Evolutionary conservation across 1,140 invertebrate genomes (phyloP), one percentile per base, ranked within the genome.

Genomic region (Subanguina moxae): DNA sequence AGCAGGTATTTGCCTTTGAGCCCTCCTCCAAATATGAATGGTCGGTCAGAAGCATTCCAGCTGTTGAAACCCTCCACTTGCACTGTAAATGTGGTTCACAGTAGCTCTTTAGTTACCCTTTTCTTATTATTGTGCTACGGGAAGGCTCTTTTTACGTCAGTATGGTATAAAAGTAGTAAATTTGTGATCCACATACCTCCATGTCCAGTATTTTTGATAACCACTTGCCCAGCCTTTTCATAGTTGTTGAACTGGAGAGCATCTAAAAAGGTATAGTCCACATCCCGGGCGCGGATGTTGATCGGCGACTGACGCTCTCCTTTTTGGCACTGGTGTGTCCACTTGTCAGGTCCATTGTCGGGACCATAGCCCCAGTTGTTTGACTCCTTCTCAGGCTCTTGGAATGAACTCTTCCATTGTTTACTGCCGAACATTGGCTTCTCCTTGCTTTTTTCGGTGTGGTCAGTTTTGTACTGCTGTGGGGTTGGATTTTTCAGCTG

Each of bases 1-100:
- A 94, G 91, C 38, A 87, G 83, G 77, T 92, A 94, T 68, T 86
- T 87, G 1, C 86, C 86, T 0, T 86, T 86, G 0, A 90, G 84
- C 7, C 91, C 84, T 0, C 90, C 90, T 0, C 90, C 90, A 30
- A 66, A 78, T 57, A 82, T 80, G 59, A 67, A 82, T 11, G 80
- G 80, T 57, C 77, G 81, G 17, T 76, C 68, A 17, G 65, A 28
- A 25, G 38, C 64, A 13, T 65, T 64, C 80, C 80, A 82, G n/a
- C 67, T 65, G 13, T 74, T 74, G 58, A 82, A 82, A n/a, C 80
- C 80, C 48, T 52, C 65, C 13, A 78, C 72, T 13, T 62, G 67
- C n/a, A 82, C 80, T 82, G 30, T 61, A 69, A 43, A 23, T 69
- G 8, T 61, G 28, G 28, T 28, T 70, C 21, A 38, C 9, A n/a